phyloP scores from a whole-genome alignment of 2,113 vertebrate species.

The Physeter macrocephalus region DNA sequence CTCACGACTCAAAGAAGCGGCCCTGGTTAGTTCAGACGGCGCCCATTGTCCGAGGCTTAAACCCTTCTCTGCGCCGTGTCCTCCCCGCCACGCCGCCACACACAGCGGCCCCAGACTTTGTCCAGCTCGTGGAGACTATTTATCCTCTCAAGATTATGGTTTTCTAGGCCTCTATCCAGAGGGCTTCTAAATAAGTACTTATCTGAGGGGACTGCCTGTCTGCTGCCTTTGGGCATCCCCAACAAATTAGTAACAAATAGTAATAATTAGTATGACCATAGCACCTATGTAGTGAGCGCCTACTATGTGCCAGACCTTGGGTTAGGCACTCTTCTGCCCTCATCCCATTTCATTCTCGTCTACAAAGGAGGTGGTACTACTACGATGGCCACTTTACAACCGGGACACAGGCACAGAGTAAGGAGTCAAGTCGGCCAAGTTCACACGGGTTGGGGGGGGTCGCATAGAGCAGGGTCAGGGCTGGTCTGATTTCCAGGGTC shows the following conservation, averaged over 20 bases:
- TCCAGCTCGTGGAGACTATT: background rate
- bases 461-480: background rate
- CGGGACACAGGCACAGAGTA: background rate
- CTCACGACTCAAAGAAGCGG: conserved; percentile 80
- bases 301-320: background rate
- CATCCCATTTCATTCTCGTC: background rate
- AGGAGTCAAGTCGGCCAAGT: background rate
- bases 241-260: background rate
- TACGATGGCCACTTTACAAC: background rate
- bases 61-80: conserved; percentile 60
- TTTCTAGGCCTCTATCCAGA: conserved; percentile 28
- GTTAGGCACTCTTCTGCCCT: background rate
- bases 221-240: background rate
- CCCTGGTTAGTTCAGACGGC: conserved; percentile 77
- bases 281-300: rapidly evolving
- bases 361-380: background rate
- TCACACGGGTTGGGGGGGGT: background rate
- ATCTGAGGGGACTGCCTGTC: background rate
- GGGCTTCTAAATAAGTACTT: background rate
- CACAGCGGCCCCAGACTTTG: background rate
- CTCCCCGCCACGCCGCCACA: conserved; percentile 14
- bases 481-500: background rate
- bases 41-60: conserved; percentile 81
- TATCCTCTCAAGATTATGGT: conserved; percentile 21
- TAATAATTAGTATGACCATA: rapidly evolving